These are phyloP conservation scores for Chaetodon trifasciatus DNA, from an alignment of 2,797 vertebrate genomes.

Conservation along the genomic window DNA sequence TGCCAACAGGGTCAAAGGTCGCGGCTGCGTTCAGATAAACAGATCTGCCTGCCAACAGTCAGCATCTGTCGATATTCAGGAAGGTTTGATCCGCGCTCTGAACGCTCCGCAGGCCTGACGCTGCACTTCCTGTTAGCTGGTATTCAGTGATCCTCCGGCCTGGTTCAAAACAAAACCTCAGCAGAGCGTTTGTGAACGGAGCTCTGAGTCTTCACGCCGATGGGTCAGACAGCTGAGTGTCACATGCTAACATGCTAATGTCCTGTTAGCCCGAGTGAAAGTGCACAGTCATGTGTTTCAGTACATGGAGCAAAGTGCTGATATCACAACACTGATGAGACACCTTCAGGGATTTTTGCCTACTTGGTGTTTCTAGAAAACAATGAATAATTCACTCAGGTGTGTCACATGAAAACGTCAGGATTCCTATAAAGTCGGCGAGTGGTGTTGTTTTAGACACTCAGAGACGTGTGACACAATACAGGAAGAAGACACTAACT, in stretches of 20 bases:
- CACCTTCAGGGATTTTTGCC: no score
- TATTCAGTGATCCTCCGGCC: conserved; percentile 18
- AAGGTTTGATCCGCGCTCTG: conserved; percentile 36
- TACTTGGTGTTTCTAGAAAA: background rate
- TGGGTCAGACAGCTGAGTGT: background rate
- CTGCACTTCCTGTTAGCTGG: conserved; percentile 55
- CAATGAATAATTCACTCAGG: background rate
- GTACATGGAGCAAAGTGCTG: no score
- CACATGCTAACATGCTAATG: background rate
- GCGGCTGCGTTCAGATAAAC: conserved; percentile 61
- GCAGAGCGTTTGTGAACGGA: background rate
- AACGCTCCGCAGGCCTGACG: conserved; percentile 41
- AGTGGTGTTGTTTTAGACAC: background rate
- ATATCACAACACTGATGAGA: no score
- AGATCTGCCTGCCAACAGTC: conserved; percentile 17
- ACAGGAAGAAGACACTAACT: background rate
- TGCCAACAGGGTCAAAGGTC: conserved; percentile 73
- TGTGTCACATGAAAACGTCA: background rate
- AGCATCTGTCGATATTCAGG: conserved; percentile 45
- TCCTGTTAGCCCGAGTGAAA: background rate
- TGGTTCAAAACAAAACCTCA: conserved; percentile 26
- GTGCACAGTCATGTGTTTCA: no score
- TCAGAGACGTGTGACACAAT: background rate
- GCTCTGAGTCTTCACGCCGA: background rate
- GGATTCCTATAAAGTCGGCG: no score